phyloP scores from a whole-genome alignment of 2,113 vertebrate genomes.

The Capricornis sumatraensis region DNA sequence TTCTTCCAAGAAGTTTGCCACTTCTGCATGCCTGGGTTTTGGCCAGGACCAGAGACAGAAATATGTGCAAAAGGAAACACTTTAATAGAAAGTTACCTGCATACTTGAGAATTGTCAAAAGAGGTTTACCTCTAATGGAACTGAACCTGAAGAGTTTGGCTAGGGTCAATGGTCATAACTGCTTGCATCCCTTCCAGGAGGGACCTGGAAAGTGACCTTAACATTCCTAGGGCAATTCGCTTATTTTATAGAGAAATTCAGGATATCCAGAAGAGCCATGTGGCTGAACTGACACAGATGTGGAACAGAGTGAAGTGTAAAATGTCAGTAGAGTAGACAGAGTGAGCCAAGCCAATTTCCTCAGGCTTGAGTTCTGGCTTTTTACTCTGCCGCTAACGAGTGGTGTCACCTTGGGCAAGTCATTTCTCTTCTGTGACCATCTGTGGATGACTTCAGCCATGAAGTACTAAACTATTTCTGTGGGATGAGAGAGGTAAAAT shows the following conservation, averaged over 20 bases:
- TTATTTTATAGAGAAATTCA: not conserved
- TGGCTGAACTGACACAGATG: not conserved
- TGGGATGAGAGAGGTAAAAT: not conserved
- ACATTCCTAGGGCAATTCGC: not conserved
- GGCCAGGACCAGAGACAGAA: constrained; percentile 26
- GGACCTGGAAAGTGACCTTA: not conserved
- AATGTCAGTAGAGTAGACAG: not conserved
- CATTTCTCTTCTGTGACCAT: not conserved
- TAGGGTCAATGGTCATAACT: not conserved
- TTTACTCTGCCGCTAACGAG: not conserved
- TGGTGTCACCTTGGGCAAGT: not conserved
- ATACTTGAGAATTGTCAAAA: constrained; percentile 7
- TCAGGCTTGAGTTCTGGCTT: not conserved
- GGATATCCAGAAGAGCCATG: not conserved
- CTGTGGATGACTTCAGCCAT: not conserved
- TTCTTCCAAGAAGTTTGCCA: constrained; percentile 58
- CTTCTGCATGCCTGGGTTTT: constrained; percentile 7
- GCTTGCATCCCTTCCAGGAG: not conserved
- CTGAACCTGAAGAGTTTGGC: not conserved
- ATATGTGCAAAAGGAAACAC: not conserved
- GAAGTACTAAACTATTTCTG: not conserved
- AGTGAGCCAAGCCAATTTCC: not conserved
- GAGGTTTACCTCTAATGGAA: constrained; percentile 25
- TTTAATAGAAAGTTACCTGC: constrained; percentile 43
- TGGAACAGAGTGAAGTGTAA: not conserved